Evolutionary conservation across 2,113 vertebrate genomes (phyloP), one percentile per base, ranked within the genome.

Genomic region (Pygoscelis antarcticus): DNA sequence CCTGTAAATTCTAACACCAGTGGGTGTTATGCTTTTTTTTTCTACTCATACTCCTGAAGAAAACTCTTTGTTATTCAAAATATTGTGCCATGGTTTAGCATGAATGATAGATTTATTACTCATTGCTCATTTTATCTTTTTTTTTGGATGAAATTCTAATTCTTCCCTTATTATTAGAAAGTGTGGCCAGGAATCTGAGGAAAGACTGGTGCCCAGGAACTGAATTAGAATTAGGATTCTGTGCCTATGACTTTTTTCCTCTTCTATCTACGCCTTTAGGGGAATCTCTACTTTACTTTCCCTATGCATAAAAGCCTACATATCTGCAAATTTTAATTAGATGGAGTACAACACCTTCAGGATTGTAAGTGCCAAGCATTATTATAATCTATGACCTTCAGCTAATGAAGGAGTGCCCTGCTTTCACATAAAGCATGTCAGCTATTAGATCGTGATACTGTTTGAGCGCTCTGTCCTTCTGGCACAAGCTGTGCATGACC

Each of bases 321-420:
- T 72, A 92, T 80, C 77, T 3, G 13, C 66, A 69, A 70, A 62
- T 84, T 83, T 93, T 94, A 96, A 96, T 96, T 96, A 96, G 93
- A 87, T 82, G 61, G 74, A 83, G 62, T 93, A 80, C 71, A 94
- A 42, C 66, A 65, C 78, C 70, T 90, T 89, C 93, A 96, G 71
- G 91, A 91, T 57, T 96, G 18, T 68, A 89, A 97, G 83, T 46
- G 52, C 62, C 58, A 87, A 91, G 84, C 34, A 42, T 85, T 89
- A 87, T 89, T 87, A 94, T 74, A 85, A 94, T 94, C 75, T 91
- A 38, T 77, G 84, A 96, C 91, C 93, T 97, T 94, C 89, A 95
- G 62, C 66, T 96, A 95, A 89, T 74, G 89, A 95, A 92, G 89
- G 42, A 96, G 58, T 62, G 62, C 40, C 58, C 81, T 83, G 87